These are phyloP conservation scores for Anoncus sp. DNA, from an alignment of 2,888 invertebrate species.

Conservation along the genomic window DNA sequence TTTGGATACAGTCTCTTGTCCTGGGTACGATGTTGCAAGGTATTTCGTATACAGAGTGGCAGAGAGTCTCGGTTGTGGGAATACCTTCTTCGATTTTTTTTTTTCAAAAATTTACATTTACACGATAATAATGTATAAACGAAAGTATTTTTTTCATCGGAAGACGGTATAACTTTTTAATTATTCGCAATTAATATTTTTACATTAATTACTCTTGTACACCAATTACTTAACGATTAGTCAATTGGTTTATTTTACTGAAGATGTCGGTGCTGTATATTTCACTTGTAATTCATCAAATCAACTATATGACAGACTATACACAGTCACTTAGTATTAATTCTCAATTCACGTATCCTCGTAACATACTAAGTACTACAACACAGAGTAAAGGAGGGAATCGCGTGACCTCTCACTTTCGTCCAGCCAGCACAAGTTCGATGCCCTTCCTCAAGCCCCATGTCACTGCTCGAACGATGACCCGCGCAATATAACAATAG, in stretches of 20 bases:
- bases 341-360: conserved; percentile 61
- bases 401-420: conserved; percentile 66
- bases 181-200: not conserved
- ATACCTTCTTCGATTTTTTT: conserved; percentile 7
- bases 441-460: conserved; percentile 61
- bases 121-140: not conserved
- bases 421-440: conserved; percentile 60
- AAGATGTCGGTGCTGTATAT: conserved; percentile 19
- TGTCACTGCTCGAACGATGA: conserved; percentile 61
- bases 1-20: conserved; percentile 15
- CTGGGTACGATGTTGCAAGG: conserved; percentile 5
- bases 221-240: not conserved
- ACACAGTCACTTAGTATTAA: conserved; percentile 56
- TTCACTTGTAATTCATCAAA: conserved; percentile 7
- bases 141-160: not conserved
- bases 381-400: conserved; percentile 59
- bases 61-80: not conserved
- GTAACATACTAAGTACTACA: conserved; percentile 60
- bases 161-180: not conserved
- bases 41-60: conserved; percentile 9
- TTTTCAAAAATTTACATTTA: not conserved
- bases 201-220: not conserved
- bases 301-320: not conserved
- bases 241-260: conserved; percentile 20
- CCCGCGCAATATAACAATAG: conserved; percentile 61